phyloP scores from a whole-genome alignment of 2,888 invertebrate species.

The Athalia cordata region DNA sequence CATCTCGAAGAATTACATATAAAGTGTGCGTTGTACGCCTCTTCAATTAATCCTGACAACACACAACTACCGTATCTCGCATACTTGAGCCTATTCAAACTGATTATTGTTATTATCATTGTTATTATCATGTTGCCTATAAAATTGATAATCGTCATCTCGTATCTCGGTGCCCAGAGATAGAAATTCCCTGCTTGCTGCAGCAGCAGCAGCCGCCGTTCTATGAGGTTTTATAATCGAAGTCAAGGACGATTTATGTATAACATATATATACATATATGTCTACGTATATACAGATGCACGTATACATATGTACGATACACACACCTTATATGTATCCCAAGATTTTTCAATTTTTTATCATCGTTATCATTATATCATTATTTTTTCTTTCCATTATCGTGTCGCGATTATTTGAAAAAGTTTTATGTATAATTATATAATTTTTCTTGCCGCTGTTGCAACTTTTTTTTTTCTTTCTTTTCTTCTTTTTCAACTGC shows the following conservation, averaged over 20 bases:
- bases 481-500: no score
- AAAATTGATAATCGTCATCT: no score
- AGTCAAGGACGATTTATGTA: conserved; percentile 32
- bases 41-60: no score
- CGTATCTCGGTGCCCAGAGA: no score
- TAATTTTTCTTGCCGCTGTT: not conserved
- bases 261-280: not conserved
- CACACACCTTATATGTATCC: not conserved
- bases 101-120: no score
- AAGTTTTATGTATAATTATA: conserved; percentile 1
- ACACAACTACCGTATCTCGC: no score
- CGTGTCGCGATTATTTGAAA: not conserved
- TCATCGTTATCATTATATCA: not conserved
- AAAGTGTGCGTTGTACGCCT: no score
- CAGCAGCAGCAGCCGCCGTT: not conserved
- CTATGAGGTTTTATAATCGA: conserved; percentile 21
- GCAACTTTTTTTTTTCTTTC: no score
- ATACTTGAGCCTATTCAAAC: no score
- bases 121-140: no score
- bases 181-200: no score
- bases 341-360: not conserved
- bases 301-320: not conserved
- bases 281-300: not conserved
- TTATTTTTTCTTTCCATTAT: not conserved
- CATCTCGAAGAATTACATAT: no score